A percentile compares a stretch with the other conserved stretches of the same genome.
phyloP scores from a whole-genome alignment of 1,140 invertebrate genomes.

The Trinorchestia longiramus region DNA sequence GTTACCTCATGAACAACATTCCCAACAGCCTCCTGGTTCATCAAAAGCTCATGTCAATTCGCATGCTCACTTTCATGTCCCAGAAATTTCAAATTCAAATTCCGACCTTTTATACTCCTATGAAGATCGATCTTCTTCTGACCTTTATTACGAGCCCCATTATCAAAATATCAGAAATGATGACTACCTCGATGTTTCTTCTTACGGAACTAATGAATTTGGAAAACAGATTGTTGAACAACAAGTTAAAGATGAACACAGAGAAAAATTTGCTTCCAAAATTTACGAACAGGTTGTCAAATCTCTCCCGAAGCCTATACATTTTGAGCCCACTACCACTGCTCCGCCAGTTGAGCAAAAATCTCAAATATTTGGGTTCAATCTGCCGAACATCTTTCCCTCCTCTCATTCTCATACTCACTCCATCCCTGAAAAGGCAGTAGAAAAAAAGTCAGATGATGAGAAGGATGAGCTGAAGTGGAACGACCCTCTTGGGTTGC shows the following conservation, averaged over 20 bases:
- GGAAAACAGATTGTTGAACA: not conserved
- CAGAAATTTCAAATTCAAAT: not conserved
- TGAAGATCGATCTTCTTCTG: not conserved
- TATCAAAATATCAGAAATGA: not conserved
- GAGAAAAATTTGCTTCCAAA: constrained; percentile 12
- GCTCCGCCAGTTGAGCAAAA: not conserved
- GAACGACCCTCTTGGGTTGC: constrained; percentile 10
- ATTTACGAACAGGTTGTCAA: constrained; percentile 30
- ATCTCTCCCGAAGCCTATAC: constrained; percentile 10
- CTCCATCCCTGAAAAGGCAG: not conserved
- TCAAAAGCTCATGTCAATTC: not conserved
- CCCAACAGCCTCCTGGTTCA: not conserved
- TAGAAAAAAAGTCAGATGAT: not conserved
- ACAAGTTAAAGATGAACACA: not conserved
- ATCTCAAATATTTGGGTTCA: constrained; percentile 23
- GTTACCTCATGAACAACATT: not conserved
- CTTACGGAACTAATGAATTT: not conserved
- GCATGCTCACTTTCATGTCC: not conserved
- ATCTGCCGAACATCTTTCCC: constrained; percentile 6
- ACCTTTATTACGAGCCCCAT: not conserved
- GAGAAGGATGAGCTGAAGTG: constrained; percentile 2
- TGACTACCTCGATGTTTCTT: not conserved
- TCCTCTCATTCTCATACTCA: not conserved
- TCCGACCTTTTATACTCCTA: not conserved
- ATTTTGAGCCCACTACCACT: constrained; percentile 22